These are phyloP conservation scores for Apaloderma vittatum DNA, from an alignment of 2,113 vertebrate genomes.

Conservation along the genomic window DNA sequence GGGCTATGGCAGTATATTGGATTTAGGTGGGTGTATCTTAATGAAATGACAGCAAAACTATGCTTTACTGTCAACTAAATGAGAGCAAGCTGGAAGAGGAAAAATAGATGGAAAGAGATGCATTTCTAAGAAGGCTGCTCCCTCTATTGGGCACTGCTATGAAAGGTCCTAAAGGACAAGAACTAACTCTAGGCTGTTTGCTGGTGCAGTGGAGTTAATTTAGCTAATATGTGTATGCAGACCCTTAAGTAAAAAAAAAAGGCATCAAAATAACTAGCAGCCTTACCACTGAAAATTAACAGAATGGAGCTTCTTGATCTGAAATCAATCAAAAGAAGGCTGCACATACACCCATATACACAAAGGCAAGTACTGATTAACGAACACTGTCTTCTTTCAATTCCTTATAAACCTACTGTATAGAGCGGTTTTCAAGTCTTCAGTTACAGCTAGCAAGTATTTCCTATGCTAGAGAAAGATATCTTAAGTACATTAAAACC, in stretches of 20 bases:
- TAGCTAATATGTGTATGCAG: background rate
- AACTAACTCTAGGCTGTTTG: background rate
- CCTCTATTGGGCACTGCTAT: constrained; percentile 15
- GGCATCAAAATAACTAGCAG: background rate
- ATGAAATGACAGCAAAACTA: background rate
- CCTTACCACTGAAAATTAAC: background rate
- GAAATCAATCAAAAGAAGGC: background rate
- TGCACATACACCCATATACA: accelerated
- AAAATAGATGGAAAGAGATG: background rate
- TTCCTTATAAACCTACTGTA: background rate
- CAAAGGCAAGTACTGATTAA: background rate
- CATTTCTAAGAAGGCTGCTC: constrained; percentile 24
- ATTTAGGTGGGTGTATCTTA: background rate
- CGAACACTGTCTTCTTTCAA: background rate
- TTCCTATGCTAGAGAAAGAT: background rate
- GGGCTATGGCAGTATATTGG: background rate
- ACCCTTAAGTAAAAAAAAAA: background rate
- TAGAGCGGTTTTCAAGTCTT: background rate
- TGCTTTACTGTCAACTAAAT: background rate
- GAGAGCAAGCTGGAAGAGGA: background rate
- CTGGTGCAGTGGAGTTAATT: background rate
- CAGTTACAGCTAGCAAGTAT: background rate
- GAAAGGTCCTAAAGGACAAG: background rate
- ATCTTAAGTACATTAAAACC: background rate
- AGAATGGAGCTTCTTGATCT: background rate